These are phyloP conservation scores for Agrilus mali DNA, from an alignment of 2,888 invertebrate species.

Conservation along the genomic window DNA sequence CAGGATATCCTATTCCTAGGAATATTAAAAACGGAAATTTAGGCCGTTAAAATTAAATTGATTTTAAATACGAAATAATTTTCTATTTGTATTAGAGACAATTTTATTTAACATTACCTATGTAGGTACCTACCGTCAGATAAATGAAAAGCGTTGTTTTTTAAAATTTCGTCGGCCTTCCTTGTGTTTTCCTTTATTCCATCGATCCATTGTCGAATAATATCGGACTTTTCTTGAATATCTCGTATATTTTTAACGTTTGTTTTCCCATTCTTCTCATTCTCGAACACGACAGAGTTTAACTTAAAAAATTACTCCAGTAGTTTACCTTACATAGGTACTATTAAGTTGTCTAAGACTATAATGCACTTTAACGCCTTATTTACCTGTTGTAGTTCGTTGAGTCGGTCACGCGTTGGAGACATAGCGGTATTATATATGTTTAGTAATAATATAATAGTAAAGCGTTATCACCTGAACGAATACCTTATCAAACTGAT, in stretches of 20 bases:
- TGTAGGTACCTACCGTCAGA: constrained; percentile 8
- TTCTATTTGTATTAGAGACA: too few species aligned
- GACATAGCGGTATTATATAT: background rate
- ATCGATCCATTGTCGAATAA: constrained; percentile 38
- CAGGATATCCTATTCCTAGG: too few species aligned
- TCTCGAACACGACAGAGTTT: background rate
- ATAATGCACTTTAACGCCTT: too few species aligned
- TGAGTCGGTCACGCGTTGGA: constrained; percentile 8
- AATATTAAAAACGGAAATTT: too few species aligned
- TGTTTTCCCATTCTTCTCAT: constrained; percentile 3
- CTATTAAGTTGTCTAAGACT: too few species aligned
- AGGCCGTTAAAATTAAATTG: too few species aligned
- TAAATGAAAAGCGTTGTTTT: constrained; percentile 7
- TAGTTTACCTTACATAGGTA: too few species aligned
- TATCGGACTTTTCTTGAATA: constrained; percentile 22
- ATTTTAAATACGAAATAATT: too few species aligned
- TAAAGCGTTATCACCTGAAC: too few species aligned
- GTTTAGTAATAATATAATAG: too few species aligned
- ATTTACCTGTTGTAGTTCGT: constrained; percentile 10
- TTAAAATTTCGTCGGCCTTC: constrained; percentile 17
- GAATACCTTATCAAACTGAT: too few species aligned
- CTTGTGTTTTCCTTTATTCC: constrained; percentile 38
- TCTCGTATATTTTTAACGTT: constrained; percentile 13
- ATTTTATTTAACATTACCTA: background rate
- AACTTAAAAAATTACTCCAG: too few species aligned